Evolutionary conservation across 2,113 vertebrate species (phyloP).

Genomic region (Australoheros scitulus): DNA sequence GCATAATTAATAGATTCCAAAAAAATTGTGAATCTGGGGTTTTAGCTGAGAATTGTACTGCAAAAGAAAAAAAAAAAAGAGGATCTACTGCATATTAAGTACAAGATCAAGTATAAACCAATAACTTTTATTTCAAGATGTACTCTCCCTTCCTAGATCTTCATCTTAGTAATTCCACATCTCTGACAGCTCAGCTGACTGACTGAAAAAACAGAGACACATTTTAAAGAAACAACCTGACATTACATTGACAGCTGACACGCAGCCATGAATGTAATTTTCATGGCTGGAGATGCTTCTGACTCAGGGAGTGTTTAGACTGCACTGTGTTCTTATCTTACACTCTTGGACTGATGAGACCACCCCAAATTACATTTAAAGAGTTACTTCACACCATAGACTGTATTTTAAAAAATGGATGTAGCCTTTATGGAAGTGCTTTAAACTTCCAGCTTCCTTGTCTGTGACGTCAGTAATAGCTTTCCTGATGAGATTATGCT

Average conservation of each 20-base stretch:
- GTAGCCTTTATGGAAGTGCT: too few relatives aligned
- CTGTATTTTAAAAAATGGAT: neutral
- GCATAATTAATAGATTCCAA: neutral
- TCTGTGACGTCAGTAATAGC: too few relatives aligned
- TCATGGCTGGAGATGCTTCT: neutral
- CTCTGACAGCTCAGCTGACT: constrained; percentile 16
- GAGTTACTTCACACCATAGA: neutral
- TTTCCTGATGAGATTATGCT: too few relatives aligned
- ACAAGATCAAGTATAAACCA: neutral
- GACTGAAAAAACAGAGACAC: constrained; percentile 29
- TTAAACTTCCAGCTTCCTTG: too few relatives aligned
- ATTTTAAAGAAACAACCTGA: neutral
- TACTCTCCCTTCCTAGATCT: neutral
- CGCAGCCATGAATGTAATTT: neutral
- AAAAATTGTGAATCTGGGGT: neutral
- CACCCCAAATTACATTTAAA: neutral
- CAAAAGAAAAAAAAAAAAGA: neutral
- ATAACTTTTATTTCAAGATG: neutral
- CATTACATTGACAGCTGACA: neutral
- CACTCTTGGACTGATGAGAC: too few relatives aligned
- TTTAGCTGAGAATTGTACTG: neutral
- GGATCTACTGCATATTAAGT: neutral
- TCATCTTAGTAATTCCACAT: neutral
- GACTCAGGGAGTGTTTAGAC: neutral
- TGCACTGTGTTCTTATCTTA: too few relatives aligned